Conservation (phyloP, 2,888 invertebrate species). For the Ophion ellenae region DNA sequence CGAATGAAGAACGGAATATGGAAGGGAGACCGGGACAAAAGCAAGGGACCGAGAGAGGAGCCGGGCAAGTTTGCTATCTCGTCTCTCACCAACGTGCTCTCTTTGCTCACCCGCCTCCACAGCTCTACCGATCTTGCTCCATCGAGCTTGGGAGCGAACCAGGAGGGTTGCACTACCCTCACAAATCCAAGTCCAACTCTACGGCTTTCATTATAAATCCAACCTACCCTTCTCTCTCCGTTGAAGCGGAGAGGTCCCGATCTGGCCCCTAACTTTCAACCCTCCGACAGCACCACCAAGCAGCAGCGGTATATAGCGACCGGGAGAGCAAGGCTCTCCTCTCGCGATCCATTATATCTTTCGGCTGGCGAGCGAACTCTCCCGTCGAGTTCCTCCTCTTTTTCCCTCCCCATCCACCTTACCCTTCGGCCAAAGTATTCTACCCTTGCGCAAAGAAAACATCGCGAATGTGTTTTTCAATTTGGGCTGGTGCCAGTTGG, state of each 20-base stretch:
- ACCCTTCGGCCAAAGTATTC: slow-evolving; percentile 69
- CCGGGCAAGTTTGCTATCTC: slow-evolving; percentile 57
- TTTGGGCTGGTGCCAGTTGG: slow-evolving; percentile 81
- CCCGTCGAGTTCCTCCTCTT: slow-evolving; percentile 60
- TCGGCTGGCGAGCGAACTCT: slow-evolving; percentile 73
- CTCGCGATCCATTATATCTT: slow-evolving; percentile 81
- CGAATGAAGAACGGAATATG: slow-evolving; percentile 23
- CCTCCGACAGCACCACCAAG: slow-evolving; percentile 69
- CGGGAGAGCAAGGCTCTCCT: slow-evolving; percentile 70
- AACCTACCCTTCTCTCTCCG: slow-evolving; percentile 71
- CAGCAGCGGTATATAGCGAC: slow-evolving; percentile 43
- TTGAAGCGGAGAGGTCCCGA: slow-evolving; percentile 70
- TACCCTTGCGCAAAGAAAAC: slow-evolving; percentile 78
- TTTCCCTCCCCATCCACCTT: slow-evolving; percentile 59
- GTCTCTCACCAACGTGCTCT: slow-evolving; percentile 63
- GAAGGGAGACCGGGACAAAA: slow-evolving; percentile 34
- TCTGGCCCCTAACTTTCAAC: slow-evolving; percentile 80
- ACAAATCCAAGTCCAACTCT: slow-evolving; percentile 82
- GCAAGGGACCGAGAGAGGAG: slow-evolving; percentile 30
- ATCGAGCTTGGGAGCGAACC: slow-evolving; percentile 63
- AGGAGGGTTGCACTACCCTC: slow-evolving; percentile 79
- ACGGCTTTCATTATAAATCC: slow-evolving; percentile 84
- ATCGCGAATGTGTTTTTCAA: slow-evolving; percentile 83
- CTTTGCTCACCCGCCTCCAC: slow-evolving; percentile 62
- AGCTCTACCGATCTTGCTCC: slow-evolving; percentile 65